Evolutionary conservation across 2,113 vertebrate genomes (phyloP).

Genomic region (Phalacrocorax aristotelis): DNA sequence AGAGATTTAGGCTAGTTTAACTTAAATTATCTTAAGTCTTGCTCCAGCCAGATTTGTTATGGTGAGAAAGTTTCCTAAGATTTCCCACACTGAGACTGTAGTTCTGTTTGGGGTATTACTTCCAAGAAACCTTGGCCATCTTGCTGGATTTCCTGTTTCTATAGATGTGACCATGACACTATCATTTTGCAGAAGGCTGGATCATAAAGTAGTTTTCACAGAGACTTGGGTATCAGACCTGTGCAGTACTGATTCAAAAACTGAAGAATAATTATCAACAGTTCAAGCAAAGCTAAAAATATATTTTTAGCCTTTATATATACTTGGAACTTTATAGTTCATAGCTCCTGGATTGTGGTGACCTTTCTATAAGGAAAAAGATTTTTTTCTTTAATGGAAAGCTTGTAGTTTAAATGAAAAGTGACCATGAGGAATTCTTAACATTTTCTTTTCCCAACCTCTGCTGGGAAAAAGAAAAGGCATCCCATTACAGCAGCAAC

Average conservation of each 20-base stretch:
- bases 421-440: constrained; percentile 15
- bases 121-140: background rate
- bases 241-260: background rate
- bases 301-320: background rate
- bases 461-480: background rate
- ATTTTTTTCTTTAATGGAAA: background rate
- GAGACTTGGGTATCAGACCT: background rate
- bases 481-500: background rate
- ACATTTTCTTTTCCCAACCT: background rate
- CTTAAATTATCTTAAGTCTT: background rate
- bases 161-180: background rate
- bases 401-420: background rate
- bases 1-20: background rate
- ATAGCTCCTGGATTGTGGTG: background rate
- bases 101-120: background rate
- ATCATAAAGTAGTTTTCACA: background rate
- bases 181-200: background rate
- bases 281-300: background rate
- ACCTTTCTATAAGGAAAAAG: background rate
- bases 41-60: background rate
- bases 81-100: background rate
- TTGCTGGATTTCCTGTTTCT: background rate
- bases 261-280: background rate
- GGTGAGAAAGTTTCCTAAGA: background rate
- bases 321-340: background rate